These are phyloP conservation scores for Elgaria multicarinata DNA, from an alignment of 2,113 vertebrate species.

Conservation along the genomic window DNA sequence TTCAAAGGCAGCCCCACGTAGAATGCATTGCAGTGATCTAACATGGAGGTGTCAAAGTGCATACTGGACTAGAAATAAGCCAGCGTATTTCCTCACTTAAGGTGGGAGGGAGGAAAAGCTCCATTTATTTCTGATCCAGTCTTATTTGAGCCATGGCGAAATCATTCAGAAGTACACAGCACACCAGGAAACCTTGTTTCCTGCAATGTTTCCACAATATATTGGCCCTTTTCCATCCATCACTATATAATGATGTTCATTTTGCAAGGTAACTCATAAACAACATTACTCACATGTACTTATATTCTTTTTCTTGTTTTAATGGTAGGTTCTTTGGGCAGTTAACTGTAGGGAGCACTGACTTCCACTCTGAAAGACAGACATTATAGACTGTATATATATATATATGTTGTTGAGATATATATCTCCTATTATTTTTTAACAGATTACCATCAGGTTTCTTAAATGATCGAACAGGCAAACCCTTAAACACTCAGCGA, in stretches of 20 bases:
- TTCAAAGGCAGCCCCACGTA: too few relatives aligned
- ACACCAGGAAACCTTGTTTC: neutral
- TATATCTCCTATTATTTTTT: conserved; percentile 59
- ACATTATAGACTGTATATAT: neutral
- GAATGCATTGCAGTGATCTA: too few relatives aligned
- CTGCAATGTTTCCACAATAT: neutral
- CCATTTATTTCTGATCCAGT: neutral
- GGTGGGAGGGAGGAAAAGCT: too few relatives aligned
- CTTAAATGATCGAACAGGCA: conserved; percentile 71
- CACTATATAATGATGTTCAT: neutral
- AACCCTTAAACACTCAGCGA: conserved; percentile 71
- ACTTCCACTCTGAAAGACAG: conserved; percentile 16
- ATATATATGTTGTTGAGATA: neutral
- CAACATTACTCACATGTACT: neutral
- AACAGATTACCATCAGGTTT: conserved; percentile 68
- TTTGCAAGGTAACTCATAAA: neutral
- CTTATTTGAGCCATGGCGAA: neutral
- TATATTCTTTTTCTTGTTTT: neutral
- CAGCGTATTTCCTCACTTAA: neutral
- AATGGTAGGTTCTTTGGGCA: neutral
- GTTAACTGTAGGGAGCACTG: neutral
- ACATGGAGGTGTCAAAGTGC: neutral
- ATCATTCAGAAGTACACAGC: neutral
- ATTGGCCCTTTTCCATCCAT: too few relatives aligned
- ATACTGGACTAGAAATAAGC: neutral